These are phyloP conservation scores for Pipra filicauda DNA, from an alignment of 2,113 vertebrate species.

Conservation along the genomic window DNA sequence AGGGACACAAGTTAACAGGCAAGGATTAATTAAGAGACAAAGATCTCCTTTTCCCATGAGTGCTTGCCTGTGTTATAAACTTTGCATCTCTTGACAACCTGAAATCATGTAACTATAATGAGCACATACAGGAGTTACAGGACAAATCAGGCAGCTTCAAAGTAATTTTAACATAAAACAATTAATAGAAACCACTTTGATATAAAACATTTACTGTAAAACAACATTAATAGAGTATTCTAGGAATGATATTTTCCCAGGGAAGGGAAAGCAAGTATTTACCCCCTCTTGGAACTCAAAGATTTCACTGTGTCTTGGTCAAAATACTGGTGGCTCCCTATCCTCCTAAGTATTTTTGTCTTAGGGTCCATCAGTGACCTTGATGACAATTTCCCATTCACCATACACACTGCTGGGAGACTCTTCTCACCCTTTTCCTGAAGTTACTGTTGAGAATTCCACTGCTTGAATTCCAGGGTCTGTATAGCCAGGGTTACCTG, in stretches of 20 bases:
- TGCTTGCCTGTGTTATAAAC: not conserved
- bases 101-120: not conserved
- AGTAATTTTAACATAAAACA: not conserved
- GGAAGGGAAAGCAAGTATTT: not conserved
- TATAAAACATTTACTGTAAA: not conserved
- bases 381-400: not conserved
- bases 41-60: not conserved
- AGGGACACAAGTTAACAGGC: not conserved
- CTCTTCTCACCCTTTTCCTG: conserved; percentile 74
- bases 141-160: not conserved
- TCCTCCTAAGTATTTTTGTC: not conserved
- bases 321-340: not conserved
- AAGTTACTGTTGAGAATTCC: conserved; percentile 60
- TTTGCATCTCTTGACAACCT: not conserved
- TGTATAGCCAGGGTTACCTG: conserved; percentile 79
- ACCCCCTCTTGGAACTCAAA: not conserved
- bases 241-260: not conserved
- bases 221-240: not conserved
- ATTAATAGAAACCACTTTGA: not conserved
- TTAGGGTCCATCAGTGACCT: not conserved
- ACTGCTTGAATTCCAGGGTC: conserved; percentile 77
- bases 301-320: not conserved
- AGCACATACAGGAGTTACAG: not conserved
- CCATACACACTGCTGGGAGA: not conserved
- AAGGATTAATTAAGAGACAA: not conserved